phyloP scores from a whole-genome alignment of 2,888 invertebrate species.

The Xestia sexstrigata region DNA sequence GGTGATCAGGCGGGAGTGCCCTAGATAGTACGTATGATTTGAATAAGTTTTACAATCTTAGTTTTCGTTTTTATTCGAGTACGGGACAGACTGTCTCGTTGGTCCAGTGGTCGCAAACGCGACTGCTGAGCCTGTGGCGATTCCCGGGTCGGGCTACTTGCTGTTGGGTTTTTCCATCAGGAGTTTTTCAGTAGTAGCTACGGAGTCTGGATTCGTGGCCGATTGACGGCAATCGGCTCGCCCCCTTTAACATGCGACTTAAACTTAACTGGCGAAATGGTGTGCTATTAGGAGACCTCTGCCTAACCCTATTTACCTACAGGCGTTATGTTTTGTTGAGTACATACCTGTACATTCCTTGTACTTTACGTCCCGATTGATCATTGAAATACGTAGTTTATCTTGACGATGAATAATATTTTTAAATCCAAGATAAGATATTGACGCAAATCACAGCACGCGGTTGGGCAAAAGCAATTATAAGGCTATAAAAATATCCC shows the following conservation, averaged over 20 bases:
- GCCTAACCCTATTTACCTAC: not conserved
- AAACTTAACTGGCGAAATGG: not conserved
- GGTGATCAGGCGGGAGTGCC: too few relatives aligned
- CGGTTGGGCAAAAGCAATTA: slow-evolving; percentile 14
- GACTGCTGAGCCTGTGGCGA: too few relatives aligned
- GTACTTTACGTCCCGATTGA: not conserved
- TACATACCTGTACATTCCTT: not conserved
- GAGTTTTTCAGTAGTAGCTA: not conserved
- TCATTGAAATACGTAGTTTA: slow-evolving; percentile 23
- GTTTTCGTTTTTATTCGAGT: not conserved
- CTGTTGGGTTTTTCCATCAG: not conserved
- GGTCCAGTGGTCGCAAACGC: too few relatives aligned
- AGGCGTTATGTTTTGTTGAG: not conserved
- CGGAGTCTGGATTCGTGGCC: not conserved
- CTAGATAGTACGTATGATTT: too few relatives aligned
- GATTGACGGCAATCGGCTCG: not conserved
- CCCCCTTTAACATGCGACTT: not conserved
- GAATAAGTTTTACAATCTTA: not conserved
- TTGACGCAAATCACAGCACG: slow-evolving; percentile 49
- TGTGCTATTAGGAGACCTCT: not conserved
- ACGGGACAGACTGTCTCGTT: not conserved
- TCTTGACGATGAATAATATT: slow-evolving; percentile 48
- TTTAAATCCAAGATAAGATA: slow-evolving; percentile 62
- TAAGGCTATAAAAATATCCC: not conserved
- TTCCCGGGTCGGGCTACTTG: too few relatives aligned